Percentiles rank a stretch among this genome's conserved stretches.
These are phyloP conservation scores for Ethmia dodecea DNA, from an alignment of 2,888 invertebrate species.

Conservation along the genomic window DNA sequence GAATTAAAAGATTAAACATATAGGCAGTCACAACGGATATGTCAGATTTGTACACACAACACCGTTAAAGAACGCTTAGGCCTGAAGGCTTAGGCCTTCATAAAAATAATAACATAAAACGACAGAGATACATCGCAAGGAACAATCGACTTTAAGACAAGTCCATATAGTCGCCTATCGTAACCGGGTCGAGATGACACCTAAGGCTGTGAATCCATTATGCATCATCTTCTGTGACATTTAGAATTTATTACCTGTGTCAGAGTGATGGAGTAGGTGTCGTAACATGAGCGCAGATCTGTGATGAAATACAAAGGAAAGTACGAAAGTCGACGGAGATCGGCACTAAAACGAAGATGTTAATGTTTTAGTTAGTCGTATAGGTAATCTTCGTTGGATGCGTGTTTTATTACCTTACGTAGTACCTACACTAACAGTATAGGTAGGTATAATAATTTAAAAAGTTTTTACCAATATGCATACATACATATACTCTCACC, in stretches of 20 bases:
- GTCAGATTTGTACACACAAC: constrained; percentile 16
- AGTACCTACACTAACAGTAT: too few relatives aligned
- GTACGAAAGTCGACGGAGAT: constrained; percentile 1
- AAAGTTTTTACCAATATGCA: too few relatives aligned
- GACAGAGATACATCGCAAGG: constrained; percentile 14
- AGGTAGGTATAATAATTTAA: too few relatives aligned
- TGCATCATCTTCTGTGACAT: constrained; percentile 65
- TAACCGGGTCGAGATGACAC: constrained; percentile 32
- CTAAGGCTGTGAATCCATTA: constrained; percentile 55
- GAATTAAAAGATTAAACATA: too few relatives aligned
- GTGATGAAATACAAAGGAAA: constrained; percentile 29
- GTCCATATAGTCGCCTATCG: constrained; percentile 19
- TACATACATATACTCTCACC: too few relatives aligned
- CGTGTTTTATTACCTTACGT: too few relatives aligned
- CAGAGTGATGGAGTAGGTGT: constrained; percentile 54
- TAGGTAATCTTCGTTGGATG: too few relatives aligned
- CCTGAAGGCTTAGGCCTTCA: too few relatives aligned
- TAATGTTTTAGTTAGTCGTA: too few relatives aligned
- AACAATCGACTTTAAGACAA: constrained; percentile 23
- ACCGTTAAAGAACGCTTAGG: constrained; percentile 35
- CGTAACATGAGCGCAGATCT: constrained; percentile 30
- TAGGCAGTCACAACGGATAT: too few relatives aligned
- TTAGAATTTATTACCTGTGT: constrained; percentile 64
- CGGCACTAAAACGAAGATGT: not conserved
- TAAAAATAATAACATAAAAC: constrained; percentile 15